These are phyloP conservation scores for Nephrocerus scutellatus DNA, from an alignment of 2,888 invertebrate genomes.

Conservation along the genomic window DNA sequence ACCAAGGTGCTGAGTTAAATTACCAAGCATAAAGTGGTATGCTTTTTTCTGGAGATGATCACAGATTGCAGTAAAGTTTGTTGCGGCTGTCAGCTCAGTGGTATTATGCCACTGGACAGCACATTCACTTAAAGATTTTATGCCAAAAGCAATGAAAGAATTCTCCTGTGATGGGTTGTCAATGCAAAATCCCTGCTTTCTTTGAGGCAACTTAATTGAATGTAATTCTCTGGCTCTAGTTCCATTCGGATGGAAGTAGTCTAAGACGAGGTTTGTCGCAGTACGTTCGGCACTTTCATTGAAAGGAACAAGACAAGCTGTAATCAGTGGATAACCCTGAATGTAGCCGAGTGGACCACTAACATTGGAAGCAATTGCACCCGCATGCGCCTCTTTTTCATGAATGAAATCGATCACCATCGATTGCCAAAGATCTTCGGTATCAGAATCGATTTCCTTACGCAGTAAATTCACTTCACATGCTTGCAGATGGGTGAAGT, in stretches of 20 bases:
- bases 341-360: slow-evolving; percentile 41
- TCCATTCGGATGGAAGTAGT: slow-evolving; percentile 31
- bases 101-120: slow-evolving; percentile 26
- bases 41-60: slow-evolving; percentile 31
- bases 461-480: slow-evolving; percentile 18
- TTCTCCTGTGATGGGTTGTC: slow-evolving; percentile 9
- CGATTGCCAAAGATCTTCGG: neutral
- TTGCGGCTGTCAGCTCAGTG: slow-evolving; percentile 11
- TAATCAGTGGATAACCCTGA: slow-evolving; percentile 33
- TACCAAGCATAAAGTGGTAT: slow-evolving; percentile 21
- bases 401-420: slow-evolving; percentile 1
- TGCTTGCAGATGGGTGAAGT: slow-evolving; percentile 26
- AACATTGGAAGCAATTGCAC: neutral
- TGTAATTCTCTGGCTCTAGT: slow-evolving; percentile 13
- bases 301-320: slow-evolving; percentile 25
- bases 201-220: slow-evolving; percentile 23
- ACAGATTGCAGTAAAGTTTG: slow-evolving; percentile 39
- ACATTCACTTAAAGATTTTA: slow-evolving; percentile 35
- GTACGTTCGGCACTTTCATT: slow-evolving; percentile 26
- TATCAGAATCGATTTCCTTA: slow-evolving; percentile 18
- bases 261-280: slow-evolving; percentile 23
- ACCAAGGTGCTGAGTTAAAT: slow-evolving; percentile 9
- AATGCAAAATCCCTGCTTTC: slow-evolving; percentile 19
- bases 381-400: slow-evolving; percentile 5
- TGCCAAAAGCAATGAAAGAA: slow-evolving; percentile 33